Base-by-base conservation (phyloP, 1,140 invertebrate species). In the Euwallacea similis region DNA sequence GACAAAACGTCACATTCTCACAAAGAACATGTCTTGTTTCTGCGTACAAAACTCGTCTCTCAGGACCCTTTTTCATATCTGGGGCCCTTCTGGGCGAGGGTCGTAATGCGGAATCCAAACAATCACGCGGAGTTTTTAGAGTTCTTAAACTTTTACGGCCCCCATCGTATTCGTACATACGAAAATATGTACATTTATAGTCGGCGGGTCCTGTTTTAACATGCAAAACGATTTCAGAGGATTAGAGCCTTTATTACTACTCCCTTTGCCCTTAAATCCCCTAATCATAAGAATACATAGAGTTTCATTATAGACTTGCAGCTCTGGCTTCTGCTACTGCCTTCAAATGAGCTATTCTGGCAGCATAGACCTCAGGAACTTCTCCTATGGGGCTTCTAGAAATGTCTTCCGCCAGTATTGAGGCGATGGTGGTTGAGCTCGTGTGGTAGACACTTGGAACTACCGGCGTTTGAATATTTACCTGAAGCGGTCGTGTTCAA, bases 331-430 rank as follows among this genome's bases (percentile, higher is more conserved):
- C 67, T 15, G 65, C 44, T 15, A 64, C 8, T 13, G 72, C 72
- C 15, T 64, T 63, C 9, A 75, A 41, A 65, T 75, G 74, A n/a
- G 74, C 71, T 16, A 62, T 46, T 43, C 69, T 63, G 9, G 74
- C 74, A 21, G 74, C 74, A 44, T 61, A 44, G 6, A 74, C 74
- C 47, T 75, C 74, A 8, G 72, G 69, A 42, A 73, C 69, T 62
- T 74, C 74, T 9, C 69, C 69, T 11, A 71, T 50, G 0, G 50
- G 56, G 44, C 69, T 71, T 42, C 65, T 15, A 21, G 74, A 68
- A 43, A 74, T 72, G 7, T 75, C 72, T 44, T 71, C 74, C 7
- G 72, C 72, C 3, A 74, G 67, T 13, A 44, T 13, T 6, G 16
- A 21, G 33, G 65, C 16, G 16, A 58, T 41, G 16, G 16, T 13